A percentile compares a stretch with the other conserved stretches of the same genome.
These are phyloP conservation scores for Microtus pennsylvanicus DNA, from an alignment of 2,113 vertebrate genomes.

Conservation along the genomic window DNA sequence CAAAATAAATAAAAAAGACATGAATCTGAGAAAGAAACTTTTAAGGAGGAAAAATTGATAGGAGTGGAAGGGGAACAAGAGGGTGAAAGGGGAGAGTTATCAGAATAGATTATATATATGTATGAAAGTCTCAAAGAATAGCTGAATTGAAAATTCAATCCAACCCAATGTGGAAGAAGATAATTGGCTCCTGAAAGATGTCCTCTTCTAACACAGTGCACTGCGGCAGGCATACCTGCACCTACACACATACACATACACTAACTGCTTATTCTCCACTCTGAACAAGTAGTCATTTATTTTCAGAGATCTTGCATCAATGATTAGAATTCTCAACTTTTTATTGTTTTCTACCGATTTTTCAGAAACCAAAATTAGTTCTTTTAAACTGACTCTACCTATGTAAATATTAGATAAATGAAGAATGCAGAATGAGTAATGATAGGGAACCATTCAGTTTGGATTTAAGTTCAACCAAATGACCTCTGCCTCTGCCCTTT, in stretches of 20 bases:
- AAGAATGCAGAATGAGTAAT: not conserved
- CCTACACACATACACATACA: not conserved
- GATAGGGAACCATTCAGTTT: not conserved
- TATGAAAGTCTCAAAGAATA: not conserved
- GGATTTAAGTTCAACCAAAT: not conserved
- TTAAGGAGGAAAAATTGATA: not conserved
- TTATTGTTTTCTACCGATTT: too few relatives aligned
- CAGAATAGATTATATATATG: not conserved
- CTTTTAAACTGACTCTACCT: not conserved
- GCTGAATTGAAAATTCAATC: not conserved
- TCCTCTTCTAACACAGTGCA: not conserved
- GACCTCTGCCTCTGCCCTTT: not conserved
- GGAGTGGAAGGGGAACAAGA: not conserved
- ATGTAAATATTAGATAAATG: not conserved
- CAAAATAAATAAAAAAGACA: not conserved
- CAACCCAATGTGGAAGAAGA: not conserved
- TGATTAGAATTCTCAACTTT: not conserved
- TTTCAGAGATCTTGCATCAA: not conserved
- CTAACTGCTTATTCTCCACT: not conserved
- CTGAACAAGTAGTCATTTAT: not conserved
- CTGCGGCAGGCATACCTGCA: not conserved
- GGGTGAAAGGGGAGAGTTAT: not conserved
- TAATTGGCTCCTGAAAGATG: not conserved
- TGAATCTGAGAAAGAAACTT: not conserved
- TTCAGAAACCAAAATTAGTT: too few relatives aligned